phyloP scores from a whole-genome alignment of 2,888 invertebrate genomes.

The Nemoura dubitans region DNA sequence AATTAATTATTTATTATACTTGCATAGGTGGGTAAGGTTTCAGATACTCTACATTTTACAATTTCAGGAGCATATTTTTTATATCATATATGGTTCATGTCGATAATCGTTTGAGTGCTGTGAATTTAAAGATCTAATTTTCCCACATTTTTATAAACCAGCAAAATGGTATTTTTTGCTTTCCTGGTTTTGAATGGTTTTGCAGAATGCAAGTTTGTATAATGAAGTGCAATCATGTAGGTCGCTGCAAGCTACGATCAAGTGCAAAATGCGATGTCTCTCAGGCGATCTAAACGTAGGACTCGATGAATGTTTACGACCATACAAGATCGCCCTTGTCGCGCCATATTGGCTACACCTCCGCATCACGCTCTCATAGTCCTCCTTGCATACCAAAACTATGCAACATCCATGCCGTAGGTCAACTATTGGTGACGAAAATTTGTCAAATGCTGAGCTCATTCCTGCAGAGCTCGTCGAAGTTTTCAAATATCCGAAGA shows the following conservation, averaged over 20 bases:
- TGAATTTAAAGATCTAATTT: background rate
- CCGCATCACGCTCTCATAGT: background rate
- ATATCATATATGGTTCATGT: too few relatives aligned
- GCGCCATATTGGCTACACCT: background rate
- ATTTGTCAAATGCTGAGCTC: background rate
- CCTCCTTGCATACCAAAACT: background rate
- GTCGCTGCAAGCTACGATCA: background rate
- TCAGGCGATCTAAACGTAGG: background rate
- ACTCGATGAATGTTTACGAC: background rate
- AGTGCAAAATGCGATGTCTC: background rate
- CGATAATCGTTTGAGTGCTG: background rate
- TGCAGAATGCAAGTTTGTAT: background rate
- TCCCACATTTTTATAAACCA: background rate
- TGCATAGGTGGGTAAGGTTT: too few relatives aligned
- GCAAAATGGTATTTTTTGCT: background rate
- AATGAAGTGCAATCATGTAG: background rate
- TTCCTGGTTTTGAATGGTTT: background rate
- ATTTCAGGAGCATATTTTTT: background rate
- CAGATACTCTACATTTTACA: too few relatives aligned
- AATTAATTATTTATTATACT: background rate
- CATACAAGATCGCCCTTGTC: constrained; percentile 7
- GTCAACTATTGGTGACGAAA: background rate
- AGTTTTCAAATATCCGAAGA: background rate
- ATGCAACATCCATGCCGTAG: background rate
- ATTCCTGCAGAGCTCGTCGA: background rate